These are phyloP conservation scores for Orchesella cincta DNA, from an alignment of 1,140 invertebrate genomes.

Conservation along the genomic window DNA sequence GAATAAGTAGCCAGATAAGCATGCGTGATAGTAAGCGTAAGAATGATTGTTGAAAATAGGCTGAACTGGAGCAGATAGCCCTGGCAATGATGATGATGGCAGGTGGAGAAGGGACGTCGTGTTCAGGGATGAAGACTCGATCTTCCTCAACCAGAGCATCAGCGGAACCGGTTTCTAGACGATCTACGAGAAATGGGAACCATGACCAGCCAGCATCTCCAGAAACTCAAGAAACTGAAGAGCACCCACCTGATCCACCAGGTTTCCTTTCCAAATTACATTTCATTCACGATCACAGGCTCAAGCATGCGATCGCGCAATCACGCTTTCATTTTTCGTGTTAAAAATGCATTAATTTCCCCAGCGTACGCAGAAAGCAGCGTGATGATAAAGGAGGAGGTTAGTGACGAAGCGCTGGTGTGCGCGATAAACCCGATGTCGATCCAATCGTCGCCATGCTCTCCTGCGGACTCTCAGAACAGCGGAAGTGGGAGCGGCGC, in stretches of 20 bases:
- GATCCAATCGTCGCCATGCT: conserved; percentile 27
- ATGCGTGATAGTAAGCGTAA: background rate
- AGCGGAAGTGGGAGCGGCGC: conserved; percentile 33
- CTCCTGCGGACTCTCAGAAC: conserved; percentile 39
- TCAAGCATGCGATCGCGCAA: too few relatives aligned
- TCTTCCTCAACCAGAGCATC: conserved; percentile 22
- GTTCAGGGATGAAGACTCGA: conserved; percentile 5
- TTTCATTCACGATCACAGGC: background rate
- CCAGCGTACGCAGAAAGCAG: background rate
- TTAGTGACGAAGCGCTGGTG: background rate
- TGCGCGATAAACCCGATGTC: conserved; percentile 14
- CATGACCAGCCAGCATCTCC: conserved; percentile 1
- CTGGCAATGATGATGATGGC: conserved; percentile 32
- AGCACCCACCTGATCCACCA: too few relatives aligned
- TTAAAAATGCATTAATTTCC: background rate
- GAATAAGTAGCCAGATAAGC: too few relatives aligned
- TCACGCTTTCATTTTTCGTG: too few relatives aligned
- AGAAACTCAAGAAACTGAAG: too few relatives aligned
- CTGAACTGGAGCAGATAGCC: conserved; percentile 27
- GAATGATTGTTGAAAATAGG: background rate
- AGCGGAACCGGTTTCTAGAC: conserved; percentile 9
- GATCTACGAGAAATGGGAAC: background rate
- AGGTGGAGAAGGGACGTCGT: conserved; percentile 1
- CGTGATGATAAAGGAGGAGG: background rate
- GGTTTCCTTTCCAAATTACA: background rate